phyloP scores from a whole-genome alignment of 2,888 invertebrate genomes.

The Drosophila tripunctata region DNA sequence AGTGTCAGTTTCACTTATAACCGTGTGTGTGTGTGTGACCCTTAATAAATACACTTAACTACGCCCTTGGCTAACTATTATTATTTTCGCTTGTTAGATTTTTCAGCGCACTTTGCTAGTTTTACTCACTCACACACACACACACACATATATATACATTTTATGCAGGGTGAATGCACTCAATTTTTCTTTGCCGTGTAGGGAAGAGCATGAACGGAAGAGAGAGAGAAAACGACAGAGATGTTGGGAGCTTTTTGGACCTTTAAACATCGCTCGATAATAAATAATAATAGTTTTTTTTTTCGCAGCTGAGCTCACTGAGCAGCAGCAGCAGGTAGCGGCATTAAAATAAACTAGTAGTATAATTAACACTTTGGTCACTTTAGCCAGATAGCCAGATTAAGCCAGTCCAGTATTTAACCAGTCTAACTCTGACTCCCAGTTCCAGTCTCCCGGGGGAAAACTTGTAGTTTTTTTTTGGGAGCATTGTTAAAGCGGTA shows the following conservation, averaged over 20 bases:
- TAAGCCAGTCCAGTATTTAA: too few relatives aligned
- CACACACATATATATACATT: slow-evolving; percentile 12
- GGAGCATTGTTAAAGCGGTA: slow-evolving; percentile 57
- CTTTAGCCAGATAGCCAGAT: too few relatives aligned
- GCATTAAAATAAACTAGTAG: slow-evolving; percentile 27
- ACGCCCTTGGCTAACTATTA: slow-evolving; percentile 47
- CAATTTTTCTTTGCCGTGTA: slow-evolving; percentile 43
- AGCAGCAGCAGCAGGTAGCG: neutral
- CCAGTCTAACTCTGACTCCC: slow-evolving; percentile 24
- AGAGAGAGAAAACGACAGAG: neutral
- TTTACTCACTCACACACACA: slow-evolving; percentile 31
- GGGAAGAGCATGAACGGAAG: slow-evolving; percentile 24
- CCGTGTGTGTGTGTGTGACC: too few relatives aligned
- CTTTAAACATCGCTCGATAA: slow-evolving; percentile 45
- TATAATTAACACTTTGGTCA: slow-evolving; percentile 69
- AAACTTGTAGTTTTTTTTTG: slow-evolving; percentile 70
- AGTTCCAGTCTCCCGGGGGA: slow-evolving; percentile 22
- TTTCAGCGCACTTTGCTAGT: slow-evolving; percentile 59
- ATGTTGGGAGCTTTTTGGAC: slow-evolving; percentile 19
- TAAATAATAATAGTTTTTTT: too few relatives aligned
- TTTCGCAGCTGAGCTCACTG: too few relatives aligned
- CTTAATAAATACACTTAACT: slow-evolving; percentile 37
- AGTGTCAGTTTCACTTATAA: slow-evolving; percentile 55
- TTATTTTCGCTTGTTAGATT: slow-evolving; percentile 52
- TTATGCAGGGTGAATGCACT: slow-evolving; percentile 81